Base-by-base conservation (phyloP, 1,140 invertebrate genomes). In the Caenorhabditis latens region DNA sequence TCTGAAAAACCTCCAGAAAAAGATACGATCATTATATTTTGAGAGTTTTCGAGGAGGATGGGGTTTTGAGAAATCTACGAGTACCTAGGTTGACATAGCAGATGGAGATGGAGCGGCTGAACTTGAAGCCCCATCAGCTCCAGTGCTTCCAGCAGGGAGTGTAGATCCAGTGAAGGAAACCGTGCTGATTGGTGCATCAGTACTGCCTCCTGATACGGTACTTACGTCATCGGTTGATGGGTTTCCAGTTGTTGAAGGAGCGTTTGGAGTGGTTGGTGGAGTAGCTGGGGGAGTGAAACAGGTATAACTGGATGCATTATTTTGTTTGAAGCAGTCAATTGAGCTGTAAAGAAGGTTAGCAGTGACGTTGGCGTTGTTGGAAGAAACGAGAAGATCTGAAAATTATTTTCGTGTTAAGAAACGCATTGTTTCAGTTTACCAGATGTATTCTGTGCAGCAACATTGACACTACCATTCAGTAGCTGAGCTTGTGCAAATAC, bases 191-290 rank as follows among this genome's bases (percentile, higher is more conserved):
- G 42, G 40, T 11, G 40, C 42, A 19, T 5, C 65, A 71, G 65
- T 71, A 46, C 65, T 71, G 43, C 65, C 65, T 43, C 65, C 65
- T 43, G 65, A 43, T n/a, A 71, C 65, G n/a, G 65, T 65, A 40
- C 61, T 65, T 11, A 32, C 21, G 32, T 65, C 42, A n/a, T 6
- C 65, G 19, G 65, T 71, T 19, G 32, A 32, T 40, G 61, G 61
- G 61, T 65, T 65, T 65, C 2, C 65, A 24, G 65, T 71, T 4
- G 65, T 71, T 14, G 40, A 16, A n/a, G 57, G 8, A 5, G 65
- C 16, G 42, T 3, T 14, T 71, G 2, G 40, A 71, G 65, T 19
- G 21, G 21, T 61, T 2, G 65, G n/a, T 43, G 65, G 16, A 46
- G 40, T 46, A 8, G 13, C 46, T 71, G 65, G 65, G 46, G 16